A percentile compares a stretch with the other conserved stretches of the same genome.
Evolutionary conservation across 2,113 vertebrate genomes (phyloP).

Genomic region (Phainopepla nitens): DNA sequence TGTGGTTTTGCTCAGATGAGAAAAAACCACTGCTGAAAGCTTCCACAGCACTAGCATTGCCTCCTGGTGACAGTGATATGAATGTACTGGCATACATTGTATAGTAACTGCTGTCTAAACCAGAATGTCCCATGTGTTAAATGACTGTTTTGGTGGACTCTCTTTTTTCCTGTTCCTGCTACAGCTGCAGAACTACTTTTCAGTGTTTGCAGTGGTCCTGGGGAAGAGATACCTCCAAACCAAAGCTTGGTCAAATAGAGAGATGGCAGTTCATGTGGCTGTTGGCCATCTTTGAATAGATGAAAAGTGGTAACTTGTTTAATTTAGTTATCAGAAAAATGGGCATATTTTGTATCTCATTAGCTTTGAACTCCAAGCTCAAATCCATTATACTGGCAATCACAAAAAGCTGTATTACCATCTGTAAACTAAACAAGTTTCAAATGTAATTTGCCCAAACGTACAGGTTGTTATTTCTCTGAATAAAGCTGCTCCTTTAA

Average conservation of each 20-base stretch:
- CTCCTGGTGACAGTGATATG: not conserved
- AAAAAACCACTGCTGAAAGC: not conserved
- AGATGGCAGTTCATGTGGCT: not conserved
- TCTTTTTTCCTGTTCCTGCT: not conserved
- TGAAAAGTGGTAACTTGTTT: not conserved
- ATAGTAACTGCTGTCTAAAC: not conserved
- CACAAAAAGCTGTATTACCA: not conserved
- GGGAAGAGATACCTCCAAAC: not conserved
- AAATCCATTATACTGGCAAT: not conserved
- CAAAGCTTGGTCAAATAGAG: not conserved
- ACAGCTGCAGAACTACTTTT: not conserved
- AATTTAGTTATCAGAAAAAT: not conserved
- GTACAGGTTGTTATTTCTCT: not conserved
- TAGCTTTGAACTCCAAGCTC: not conserved
- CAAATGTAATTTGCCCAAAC: not conserved
- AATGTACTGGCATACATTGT: rapidly evolving
- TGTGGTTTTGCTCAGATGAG: not conserved
- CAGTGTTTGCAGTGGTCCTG: not conserved
- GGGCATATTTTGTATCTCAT: not conserved
- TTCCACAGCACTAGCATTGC: not conserved
- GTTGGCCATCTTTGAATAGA: not conserved
- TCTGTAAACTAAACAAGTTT: not conserved
- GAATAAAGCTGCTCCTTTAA: not conserved
- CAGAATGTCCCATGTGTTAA: not conserved
- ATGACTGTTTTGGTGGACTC: not conserved